These are phyloP conservation scores for Dendrophyllia cribrosa DNA, from an alignment of 64 coral and sea anemone genomes.

Conservation along the genomic window DNA sequence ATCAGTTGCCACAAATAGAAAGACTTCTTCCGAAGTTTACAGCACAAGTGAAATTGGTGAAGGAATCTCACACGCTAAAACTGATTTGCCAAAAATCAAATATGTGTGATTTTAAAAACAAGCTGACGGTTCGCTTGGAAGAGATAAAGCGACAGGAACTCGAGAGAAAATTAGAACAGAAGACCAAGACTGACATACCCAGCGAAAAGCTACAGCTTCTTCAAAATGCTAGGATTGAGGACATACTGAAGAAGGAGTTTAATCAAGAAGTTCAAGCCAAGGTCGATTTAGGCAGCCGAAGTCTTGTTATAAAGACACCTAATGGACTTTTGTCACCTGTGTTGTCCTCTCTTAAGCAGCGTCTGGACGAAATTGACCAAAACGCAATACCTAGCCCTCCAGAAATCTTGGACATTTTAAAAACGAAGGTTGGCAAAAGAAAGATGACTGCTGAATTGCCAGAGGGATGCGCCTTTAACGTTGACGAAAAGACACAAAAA, in stretches of 20 bases:
- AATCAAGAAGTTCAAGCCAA: conserved; percentile 1
- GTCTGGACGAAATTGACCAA: conserved; percentile 28
- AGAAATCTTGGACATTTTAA: conserved; percentile 27
- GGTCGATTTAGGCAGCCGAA: neutral
- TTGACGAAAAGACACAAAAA: neutral
- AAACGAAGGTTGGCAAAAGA: conserved; percentile 4
- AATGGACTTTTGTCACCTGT: conserved; percentile 2
- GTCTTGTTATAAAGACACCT: conserved; percentile 22
- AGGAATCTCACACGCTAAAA: neutral
- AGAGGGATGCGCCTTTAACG: conserved; percentile 15
- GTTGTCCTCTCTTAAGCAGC: neutral
- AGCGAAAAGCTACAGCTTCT: conserved; percentile 5
- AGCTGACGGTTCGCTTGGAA: neutral
- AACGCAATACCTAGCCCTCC: neutral
- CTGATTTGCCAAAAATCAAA: conserved; percentile 22
- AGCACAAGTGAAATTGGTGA: conserved; percentile 19
- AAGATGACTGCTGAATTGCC: conserved; percentile 19
- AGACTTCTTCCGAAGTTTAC: conserved; percentile 14
- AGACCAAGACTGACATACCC: neutral
- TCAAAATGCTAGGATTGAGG: neutral
- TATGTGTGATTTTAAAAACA: conserved; percentile 13
- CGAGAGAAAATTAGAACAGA: conserved; percentile 28
- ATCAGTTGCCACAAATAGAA: conserved; percentile 9
- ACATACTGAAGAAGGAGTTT: conserved; percentile 19
- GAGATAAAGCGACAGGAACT: conserved; percentile 8